These are phyloP conservation scores for Aphelenchoides bicaudatus DNA, from an alignment of 2,888 invertebrate genomes.

Conservation along the genomic window DNA sequence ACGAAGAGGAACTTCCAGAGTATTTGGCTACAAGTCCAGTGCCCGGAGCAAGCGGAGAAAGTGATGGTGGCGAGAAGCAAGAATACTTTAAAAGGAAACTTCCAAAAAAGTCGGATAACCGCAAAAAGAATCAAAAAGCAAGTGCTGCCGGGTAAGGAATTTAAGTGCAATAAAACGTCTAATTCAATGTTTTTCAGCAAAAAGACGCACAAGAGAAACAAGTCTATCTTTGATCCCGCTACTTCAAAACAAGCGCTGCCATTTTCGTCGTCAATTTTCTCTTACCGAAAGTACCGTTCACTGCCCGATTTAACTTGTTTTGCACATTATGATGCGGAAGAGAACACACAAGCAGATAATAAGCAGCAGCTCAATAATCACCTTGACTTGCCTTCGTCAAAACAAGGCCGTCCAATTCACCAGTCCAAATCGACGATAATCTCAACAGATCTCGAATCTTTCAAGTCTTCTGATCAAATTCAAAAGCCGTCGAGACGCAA, in stretches of 20 bases:
- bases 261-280: constrained; percentile 47
- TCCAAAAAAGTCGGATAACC: constrained; percentile 15
- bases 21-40: constrained; percentile 93
- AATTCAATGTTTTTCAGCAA: too few relatives aligned
- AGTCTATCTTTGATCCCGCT: background rate
- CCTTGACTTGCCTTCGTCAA: constrained; percentile 18
- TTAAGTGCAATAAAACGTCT: too few relatives aligned
- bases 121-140: background rate
- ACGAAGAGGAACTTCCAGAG: constrained; percentile 62
- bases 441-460: background rate
- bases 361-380: constrained; percentile 14
- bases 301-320: constrained; percentile 49
- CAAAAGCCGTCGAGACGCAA: background rate
- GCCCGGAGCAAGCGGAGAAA: constrained; percentile 64
- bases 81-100: background rate
- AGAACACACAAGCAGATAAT: background rate
- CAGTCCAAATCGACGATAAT: constrained; percentile 13
- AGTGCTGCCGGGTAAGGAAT: background rate
- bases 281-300: constrained; percentile 46
- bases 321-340: constrained; percentile 6
- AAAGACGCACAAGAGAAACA: background rate
- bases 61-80: background rate
- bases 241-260: constrained; percentile 38
- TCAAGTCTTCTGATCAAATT: background rate
- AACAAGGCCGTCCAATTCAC: constrained; percentile 20